A percentile compares a stretch with the other conserved stretches of the same genome.
These are phyloP conservation scores for Zaprionus camerounensis DNA, from an alignment of 1,140 invertebrate species.

Conservation along the genomic window DNA sequence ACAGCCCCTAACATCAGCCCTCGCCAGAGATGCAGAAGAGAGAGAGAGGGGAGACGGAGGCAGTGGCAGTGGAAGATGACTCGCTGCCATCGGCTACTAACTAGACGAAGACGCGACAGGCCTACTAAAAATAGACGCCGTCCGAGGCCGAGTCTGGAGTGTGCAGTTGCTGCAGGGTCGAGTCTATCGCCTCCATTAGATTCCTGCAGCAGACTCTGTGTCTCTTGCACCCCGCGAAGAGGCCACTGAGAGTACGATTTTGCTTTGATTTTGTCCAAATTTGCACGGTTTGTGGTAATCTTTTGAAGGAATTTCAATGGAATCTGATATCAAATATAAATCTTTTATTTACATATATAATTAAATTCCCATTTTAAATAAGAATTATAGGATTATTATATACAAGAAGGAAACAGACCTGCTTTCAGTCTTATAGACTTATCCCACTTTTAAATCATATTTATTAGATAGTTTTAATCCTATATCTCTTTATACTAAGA, in stretches of 20 bases:
- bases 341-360: neutral
- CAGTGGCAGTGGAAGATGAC: conserved; percentile 20
- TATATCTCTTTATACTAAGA: neutral
- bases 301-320: neutral
- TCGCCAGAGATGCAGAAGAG: conserved; percentile 19
- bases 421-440: no score
- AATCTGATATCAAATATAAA: neutral
- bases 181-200: conserved; percentile 66
- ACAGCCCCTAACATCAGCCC: conserved; percentile 63
- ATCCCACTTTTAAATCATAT: no score
- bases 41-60: neutral
- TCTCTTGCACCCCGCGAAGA: conserved; percentile 70
- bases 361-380: neutral
- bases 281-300: neutral
- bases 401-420: no score
- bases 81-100: conserved; percentile 54
- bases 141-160: conserved; percentile 38
- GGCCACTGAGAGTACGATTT: neutral
- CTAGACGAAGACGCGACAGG: conserved; percentile 61
- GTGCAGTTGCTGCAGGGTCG: conserved; percentile 57
- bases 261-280: neutral
- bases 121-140: conserved; percentile 62
- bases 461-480: neutral
- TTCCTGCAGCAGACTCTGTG: conserved; percentile 60
- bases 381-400: no score